A percentile compares a stretch with the other conserved stretches of the same genome.
Evolutionary conservation across 2,113 vertebrate species (phyloP).

Genomic region (Seriola dumerili): DNA sequence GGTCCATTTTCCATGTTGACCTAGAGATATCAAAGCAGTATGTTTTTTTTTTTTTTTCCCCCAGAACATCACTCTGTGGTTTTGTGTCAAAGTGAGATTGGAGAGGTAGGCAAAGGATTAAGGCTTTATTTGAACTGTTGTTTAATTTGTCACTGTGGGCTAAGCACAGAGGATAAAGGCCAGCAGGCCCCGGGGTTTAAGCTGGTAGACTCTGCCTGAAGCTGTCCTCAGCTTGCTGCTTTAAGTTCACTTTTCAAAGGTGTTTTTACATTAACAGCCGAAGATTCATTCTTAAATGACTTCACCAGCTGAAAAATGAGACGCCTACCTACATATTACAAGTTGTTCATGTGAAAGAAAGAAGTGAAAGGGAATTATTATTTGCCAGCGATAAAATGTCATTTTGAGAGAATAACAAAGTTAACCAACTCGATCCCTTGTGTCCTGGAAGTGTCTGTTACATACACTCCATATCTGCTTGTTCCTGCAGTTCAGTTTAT

Average conservation of each 20-base stretch:
- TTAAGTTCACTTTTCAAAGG: neutral
- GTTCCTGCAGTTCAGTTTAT: no score
- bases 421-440: no score
- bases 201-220: neutral
- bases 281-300: neutral
- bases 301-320: neutral
- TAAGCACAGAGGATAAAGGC: constrained; percentile 14
- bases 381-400: no score
- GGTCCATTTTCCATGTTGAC: neutral
- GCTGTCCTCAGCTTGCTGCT: neutral
- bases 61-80: neutral
- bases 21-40: constrained; percentile 14
- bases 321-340: neutral
- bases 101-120: constrained; percentile 51
- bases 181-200: constrained; percentile 14
- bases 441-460: no score
- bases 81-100: constrained; percentile 48
- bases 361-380: no score
- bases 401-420: no score
- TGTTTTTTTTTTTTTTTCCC: neutral
- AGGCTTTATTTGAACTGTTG: constrained; percentile 25
- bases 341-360: neutral
- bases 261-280: neutral
- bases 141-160: constrained; percentile 49
- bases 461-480: no score